Evolutionary conservation across 2,113 vertebrate species (phyloP).

Genomic region (Cettia cetti): DNA sequence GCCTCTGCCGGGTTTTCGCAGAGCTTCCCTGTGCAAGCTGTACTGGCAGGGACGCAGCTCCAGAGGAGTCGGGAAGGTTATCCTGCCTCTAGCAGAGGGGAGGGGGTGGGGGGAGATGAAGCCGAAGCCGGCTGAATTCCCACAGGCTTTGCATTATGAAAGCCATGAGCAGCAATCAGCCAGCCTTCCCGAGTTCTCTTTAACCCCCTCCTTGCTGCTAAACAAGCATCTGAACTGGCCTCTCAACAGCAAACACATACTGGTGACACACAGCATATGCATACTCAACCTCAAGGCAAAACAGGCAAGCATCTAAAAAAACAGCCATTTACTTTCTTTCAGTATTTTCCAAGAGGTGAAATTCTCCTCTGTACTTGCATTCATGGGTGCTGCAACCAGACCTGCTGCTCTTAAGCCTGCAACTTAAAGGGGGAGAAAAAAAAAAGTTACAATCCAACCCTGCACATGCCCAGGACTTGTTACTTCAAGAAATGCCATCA

Average conservation of each 20-base stretch:
- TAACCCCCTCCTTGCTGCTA: conserved; percentile 28
- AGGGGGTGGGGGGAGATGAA: neutral
- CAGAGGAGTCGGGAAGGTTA: conserved; percentile 1
- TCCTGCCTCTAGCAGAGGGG: neutral
- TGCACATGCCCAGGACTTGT: conserved; percentile 27
- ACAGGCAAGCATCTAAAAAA: neutral
- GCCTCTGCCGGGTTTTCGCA: neutral
- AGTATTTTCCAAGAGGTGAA: neutral
- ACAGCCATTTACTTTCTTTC: neutral
- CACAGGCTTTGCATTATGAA: conserved; percentile 43
- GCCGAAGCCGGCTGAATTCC: conserved; percentile 23
- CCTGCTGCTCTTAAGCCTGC: neutral
- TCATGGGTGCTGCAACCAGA: neutral
- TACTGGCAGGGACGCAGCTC: neutral
- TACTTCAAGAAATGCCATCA: conserved; percentile 33
- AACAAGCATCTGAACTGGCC: neutral
- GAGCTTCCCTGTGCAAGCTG: neutral
- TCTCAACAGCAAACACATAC: neutral
- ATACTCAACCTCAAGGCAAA: neutral
- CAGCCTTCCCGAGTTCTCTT: neutral
- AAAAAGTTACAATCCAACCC: neutral
- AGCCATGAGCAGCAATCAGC: conserved; percentile 40
- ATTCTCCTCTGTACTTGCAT: neutral
- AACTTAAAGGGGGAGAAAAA: neutral
- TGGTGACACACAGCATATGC: rapidly evolving